phyloP scores from a whole-genome alignment of 23 tunicate genomes.

The Phallusia fumigata region DNA sequence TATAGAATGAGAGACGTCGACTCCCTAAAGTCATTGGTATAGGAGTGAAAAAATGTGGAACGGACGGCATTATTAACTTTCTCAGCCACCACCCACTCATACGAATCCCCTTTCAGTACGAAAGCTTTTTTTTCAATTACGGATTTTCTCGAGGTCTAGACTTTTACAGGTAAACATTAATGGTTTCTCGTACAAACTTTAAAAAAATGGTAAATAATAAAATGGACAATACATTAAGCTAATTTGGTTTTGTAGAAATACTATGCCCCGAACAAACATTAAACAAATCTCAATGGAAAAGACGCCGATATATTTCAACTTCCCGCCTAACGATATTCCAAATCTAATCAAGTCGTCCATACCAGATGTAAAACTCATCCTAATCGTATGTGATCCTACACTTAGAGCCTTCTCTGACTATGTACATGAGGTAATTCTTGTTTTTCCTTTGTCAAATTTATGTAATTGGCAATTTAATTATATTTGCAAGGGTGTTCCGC shows the following conservation, averaged over 20 bases:
- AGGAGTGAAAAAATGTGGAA: slow-evolving; percentile 31
- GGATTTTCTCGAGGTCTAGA: not conserved
- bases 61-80: slow-evolving; percentile 20
- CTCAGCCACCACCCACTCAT: not conserved
- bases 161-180: not conserved
- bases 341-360: slow-evolving; percentile 4
- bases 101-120: not conserved
- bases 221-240: not conserved
- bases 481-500: no score
- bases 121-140: not conserved
- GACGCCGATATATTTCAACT: slow-evolving; percentile 53
- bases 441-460: not conserved
- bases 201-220: not conserved
- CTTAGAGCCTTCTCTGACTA: slow-evolving; percentile 55
- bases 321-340: slow-evolving; percentile 19
- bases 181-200: not conserved
- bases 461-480: no score
- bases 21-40: slow-evolving; percentile 19
- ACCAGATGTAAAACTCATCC: slow-evolving; percentile 55
- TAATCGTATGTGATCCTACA: slow-evolving; percentile 61
- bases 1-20: not conserved
- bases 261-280: slow-evolving; percentile 36
- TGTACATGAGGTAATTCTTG: slow-evolving; percentile 35
- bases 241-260: not conserved
- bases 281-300: slow-evolving; percentile 54